Conservation (phyloP, 2,797 vertebrate species). For the Remorina albescens region DNA sequence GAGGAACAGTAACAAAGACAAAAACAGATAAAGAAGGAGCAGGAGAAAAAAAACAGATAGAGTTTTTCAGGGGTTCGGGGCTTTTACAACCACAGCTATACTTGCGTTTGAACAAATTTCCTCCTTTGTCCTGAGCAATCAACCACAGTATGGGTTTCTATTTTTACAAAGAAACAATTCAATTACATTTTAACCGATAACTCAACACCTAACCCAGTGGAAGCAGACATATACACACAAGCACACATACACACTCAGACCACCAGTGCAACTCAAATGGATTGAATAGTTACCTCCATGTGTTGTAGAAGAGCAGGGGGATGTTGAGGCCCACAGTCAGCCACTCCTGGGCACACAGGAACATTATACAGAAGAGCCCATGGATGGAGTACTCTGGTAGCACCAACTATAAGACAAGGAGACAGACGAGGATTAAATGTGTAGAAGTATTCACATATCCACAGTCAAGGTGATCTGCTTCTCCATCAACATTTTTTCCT, state of each 20-base stretch:
- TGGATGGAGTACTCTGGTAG: conserved; percentile 98
- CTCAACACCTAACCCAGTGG: too few species aligned
- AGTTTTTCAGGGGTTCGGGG: conserved; percentile 18
- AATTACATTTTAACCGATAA: too few species aligned
- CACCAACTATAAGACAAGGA: conserved; percentile 87
- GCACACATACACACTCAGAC: conserved; percentile 1
- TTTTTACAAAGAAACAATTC: too few species aligned
- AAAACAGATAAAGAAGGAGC: conserved; percentile 34
- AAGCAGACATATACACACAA: conserved; percentile 5
- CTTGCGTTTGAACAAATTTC: conserved; percentile 15
- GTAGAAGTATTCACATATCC: not conserved
- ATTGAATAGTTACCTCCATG: conserved; percentile 91
- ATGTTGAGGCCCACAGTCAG: conserved; percentile 95
- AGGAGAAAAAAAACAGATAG: conserved; percentile 20
- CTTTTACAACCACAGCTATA: conserved; percentile 9
- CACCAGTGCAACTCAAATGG: too few species aligned
- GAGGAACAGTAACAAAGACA: conserved; percentile 33
- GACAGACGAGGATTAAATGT: conserved; percentile 26
- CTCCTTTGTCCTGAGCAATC: conserved; percentile 9
- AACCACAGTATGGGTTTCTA: not conserved
- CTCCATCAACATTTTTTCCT: not conserved
- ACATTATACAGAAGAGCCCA: conserved; percentile 98
- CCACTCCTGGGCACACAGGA: conserved; percentile 98
- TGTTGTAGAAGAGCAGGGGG: conserved; percentile 97
- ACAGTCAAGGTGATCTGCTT: not conserved